Base-by-base conservation (phyloP, 2,797 vertebrate species). In the Amazona ochrocephala region DNA sequence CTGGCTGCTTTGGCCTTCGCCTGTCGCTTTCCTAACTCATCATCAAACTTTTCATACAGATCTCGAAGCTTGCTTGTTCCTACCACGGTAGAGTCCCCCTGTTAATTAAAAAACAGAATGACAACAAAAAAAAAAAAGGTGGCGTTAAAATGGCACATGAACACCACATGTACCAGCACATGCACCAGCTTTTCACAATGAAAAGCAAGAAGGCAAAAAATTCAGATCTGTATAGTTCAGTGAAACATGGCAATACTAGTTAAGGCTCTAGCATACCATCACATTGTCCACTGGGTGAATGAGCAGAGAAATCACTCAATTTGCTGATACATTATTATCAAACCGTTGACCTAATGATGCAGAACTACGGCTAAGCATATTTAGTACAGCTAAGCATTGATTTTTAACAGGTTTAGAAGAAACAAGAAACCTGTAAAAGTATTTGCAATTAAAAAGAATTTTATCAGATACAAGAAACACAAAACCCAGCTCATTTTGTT, bases 21-120 rank as follows among this genome's bases (percentile, higher is more conserved):
- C 95, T 99, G 99, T 34, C 99, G 98, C 89, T 91, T 98, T 34
- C 98, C 99, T 91, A 99, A 96, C 87, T 99, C 99, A 14, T 99
- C 99, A 2, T 99, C 99, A 62, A 99, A 99, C 54, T 98, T 99
- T 86, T 99, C 98, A 26, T 99, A 99, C 37, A 99, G 97, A 88
- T 98, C 98, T 37, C 99, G 97, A 54, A 99, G 98, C 62, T 99
- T 99, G 91, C 99, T 99, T 78, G 99, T 99, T 53, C 99, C 99
- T 77, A 99, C 99, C 1, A 99, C 99, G 1, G 99, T 99, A 20
- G 99, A 99, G 96, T 99, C 99, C 2, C 99, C 99, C 99, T 99
- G 95, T 80, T 27, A 78, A 93, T 27, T 34, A 82, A 64, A 82
- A 78, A 72, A 10, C 20, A 66, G 8, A 66, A 62, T 10, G 65